These are phyloP conservation scores for Erethizon dorsatum DNA, from an alignment of 2,797 vertebrate genomes.

Conservation along the genomic window DNA sequence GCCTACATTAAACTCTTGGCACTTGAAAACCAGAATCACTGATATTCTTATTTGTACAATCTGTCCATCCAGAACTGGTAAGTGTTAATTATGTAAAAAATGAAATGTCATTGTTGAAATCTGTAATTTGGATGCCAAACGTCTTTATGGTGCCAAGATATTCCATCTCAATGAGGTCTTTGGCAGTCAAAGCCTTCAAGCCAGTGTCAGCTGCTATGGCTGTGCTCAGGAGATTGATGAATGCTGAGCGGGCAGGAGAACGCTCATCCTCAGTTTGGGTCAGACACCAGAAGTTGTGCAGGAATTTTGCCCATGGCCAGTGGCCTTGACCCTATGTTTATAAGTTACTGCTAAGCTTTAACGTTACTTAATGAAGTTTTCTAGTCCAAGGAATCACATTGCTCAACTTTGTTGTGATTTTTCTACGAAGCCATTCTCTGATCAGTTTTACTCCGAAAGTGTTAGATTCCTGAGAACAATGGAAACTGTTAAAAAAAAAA, in stretches of 20 bases:
- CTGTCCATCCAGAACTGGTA: conserved; percentile 69
- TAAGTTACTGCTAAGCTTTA: not conserved
- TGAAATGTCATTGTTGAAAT: conserved; percentile 77
- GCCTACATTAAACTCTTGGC: conserved; percentile 20
- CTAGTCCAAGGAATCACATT: not conserved
- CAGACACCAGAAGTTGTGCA: not conserved
- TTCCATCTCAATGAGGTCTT: not conserved
- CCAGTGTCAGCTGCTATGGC: not conserved
- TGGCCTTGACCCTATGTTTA: not conserved
- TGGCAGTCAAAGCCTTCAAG: not conserved
- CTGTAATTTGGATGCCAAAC: conserved; percentile 15
- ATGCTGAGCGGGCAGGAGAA: not conserved
- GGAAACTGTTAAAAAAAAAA: not conserved
- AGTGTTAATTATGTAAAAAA: conserved; percentile 77
- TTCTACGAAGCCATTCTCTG: not conserved
- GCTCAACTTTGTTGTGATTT: not conserved
- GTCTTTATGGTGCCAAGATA: not conserved
- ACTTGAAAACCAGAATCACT: conserved; percentile 55
- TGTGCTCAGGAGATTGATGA: not conserved
- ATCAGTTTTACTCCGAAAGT: conserved; percentile 24
- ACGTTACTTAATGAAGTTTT: not conserved
- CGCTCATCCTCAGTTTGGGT: not conserved
- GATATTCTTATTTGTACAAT: conserved; percentile 75
- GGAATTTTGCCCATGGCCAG: not conserved
- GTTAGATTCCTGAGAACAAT: conserved; percentile 13